phyloP scores from a whole-genome alignment of 2,888 invertebrate species.

The Minunthozetes semirufus region DNA sequence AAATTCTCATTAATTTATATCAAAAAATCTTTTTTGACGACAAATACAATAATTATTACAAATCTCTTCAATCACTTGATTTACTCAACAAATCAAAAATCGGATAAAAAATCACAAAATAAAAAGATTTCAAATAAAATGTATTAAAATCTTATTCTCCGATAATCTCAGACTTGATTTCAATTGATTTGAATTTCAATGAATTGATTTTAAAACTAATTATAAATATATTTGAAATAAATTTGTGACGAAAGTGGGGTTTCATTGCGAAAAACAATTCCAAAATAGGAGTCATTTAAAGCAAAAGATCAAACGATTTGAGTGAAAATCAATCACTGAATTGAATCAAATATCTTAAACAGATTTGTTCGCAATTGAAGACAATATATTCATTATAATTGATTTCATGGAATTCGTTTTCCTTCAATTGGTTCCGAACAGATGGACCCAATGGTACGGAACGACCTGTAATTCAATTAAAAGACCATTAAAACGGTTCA shows the following conservation, averaged over 20 bases:
- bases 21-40: background rate
- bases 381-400: conserved; percentile 44
- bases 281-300: background rate
- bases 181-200: background rate
- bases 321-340: conserved; percentile 21
- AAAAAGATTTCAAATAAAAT: background rate
- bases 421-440: conserved; percentile 38
- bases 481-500: background rate
- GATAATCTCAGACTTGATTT: background rate
- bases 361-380: conserved; percentile 42
- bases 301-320: too few relatives aligned
- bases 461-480: conserved; percentile 38
- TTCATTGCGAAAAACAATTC: background rate
- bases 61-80: background rate
- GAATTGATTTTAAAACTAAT: background rate
- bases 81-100: background rate
- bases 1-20: background rate
- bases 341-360: conserved; percentile 43
- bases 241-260: background rate
- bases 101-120: background rate
- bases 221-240: background rate
- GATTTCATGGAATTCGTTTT: conserved; percentile 35
- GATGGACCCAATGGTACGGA: conserved; percentile 43
- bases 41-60: conserved; percentile 16
- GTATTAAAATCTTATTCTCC: background rate